Evolutionary conservation across 2,797 vertebrate species (phyloP).

Genomic region (Molossus alvarezi): DNA sequence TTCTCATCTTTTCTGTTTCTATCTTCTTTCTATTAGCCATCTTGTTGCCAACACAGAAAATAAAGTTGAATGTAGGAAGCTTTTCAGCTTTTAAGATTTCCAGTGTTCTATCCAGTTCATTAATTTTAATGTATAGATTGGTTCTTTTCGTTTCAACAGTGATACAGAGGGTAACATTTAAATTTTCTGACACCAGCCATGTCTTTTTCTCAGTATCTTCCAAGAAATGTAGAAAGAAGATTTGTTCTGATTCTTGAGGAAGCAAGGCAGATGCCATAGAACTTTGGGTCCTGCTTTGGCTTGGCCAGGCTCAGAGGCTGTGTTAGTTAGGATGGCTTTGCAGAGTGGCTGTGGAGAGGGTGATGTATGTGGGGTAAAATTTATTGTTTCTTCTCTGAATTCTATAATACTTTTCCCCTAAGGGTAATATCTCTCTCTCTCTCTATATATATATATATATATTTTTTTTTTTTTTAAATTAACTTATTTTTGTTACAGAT

Average conservation of each 20-base stretch:
- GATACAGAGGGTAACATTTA: background rate
- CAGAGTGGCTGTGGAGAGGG: background rate
- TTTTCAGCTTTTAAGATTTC: background rate
- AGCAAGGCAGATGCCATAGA: background rate
- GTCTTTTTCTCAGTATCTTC: constrained; percentile 13
- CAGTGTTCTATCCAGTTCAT: background rate
- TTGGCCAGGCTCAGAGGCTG: background rate
- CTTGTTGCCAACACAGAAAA: constrained; percentile 20
- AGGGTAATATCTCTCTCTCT: background rate
- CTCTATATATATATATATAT: background rate
- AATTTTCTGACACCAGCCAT: background rate
- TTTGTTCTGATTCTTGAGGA: constrained; percentile 37
- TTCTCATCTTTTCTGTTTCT: constrained; percentile 50
- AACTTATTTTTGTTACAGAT: no score
- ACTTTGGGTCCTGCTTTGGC: background rate
- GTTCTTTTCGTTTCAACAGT: constrained; percentile 40
- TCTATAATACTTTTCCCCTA: background rate
- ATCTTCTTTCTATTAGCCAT: constrained; percentile 37
- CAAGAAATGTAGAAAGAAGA: background rate
- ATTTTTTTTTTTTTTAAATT: background rate
- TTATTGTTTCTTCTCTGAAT: constrained; percentile 20
- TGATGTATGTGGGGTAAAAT: background rate
- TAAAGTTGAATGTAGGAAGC: background rate
- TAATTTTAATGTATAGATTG: background rate
- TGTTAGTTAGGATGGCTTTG: background rate